A percentile compares a stretch with the other conserved stretches of the same genome.
Evolutionary conservation across 2,797 vertebrate species (phyloP).

Genomic region (Sus cebifrons): DNA sequence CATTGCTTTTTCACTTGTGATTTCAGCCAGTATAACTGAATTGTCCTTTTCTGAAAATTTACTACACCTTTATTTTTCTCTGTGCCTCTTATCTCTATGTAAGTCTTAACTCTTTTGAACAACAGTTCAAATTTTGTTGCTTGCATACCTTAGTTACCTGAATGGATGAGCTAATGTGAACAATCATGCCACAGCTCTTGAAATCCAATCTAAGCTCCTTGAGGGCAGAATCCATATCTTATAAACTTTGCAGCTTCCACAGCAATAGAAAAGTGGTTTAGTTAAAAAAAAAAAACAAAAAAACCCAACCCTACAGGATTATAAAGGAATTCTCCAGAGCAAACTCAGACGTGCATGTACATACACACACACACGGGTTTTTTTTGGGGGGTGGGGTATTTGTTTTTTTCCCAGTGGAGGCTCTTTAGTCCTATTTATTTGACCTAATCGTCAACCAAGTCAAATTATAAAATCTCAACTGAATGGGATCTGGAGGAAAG

Average conservation of each 20-base stretch:
- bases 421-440: not conserved
- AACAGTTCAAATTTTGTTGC: not conserved
- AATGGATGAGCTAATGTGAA: not conserved
- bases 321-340: not conserved
- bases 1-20: not conserved
- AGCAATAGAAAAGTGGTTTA: not conserved
- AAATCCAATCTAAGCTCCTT: not conserved
- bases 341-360: not conserved
- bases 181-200: not conserved
- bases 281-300: not conserved
- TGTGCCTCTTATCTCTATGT: not conserved
- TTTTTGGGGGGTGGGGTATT: not conserved
- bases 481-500: not conserved
- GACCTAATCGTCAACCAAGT: not conserved
- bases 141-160: not conserved
- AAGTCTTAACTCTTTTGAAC: not conserved
- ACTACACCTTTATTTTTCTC: not conserved
- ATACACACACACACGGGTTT: not conserved
- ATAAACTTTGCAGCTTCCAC: not conserved
- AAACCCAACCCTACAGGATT: not conserved
- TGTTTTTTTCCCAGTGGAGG: not conserved
- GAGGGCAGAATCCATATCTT: not conserved
- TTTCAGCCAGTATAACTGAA: not conserved
- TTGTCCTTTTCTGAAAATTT: not conserved
- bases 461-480: not conserved